A percentile compares a stretch with the other conserved stretches of the same genome.
These are phyloP conservation scores for Indri indri DNA, from an alignment of 2,113 vertebrate species.

Conservation along the genomic window DNA sequence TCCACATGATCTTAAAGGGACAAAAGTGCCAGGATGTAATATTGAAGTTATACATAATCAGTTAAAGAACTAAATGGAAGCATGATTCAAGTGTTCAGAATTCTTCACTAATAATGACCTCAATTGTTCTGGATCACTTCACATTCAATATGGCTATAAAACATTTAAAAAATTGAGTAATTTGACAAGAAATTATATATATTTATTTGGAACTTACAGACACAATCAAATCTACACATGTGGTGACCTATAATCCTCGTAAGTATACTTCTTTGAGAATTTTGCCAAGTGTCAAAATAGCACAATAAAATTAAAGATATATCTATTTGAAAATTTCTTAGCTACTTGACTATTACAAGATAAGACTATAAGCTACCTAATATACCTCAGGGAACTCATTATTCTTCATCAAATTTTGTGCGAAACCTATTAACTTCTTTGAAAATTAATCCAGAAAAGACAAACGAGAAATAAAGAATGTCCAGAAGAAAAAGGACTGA, in stretches of 20 bases:
- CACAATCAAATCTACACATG: not conserved
- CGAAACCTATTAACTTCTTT: not conserved
- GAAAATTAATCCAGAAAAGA: slow-evolving; percentile 35
- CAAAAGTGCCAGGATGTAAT: not conserved
- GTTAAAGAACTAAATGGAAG: slow-evolving; percentile 1
- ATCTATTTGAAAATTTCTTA: not conserved
- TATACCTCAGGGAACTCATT: not conserved
- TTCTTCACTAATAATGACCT: slow-evolving; percentile 13
- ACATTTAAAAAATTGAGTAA: not conserved
- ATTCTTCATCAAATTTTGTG: slow-evolving; percentile 8
- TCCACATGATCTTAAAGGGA: not conserved
- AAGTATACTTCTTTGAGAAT: not conserved
- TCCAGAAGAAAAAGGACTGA: not conserved
- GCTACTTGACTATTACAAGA: not conserved
- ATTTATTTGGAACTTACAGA: not conserved
- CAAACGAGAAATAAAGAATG: not conserved
- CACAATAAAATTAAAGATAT: slow-evolving; percentile 30
- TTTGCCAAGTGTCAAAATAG: not conserved
- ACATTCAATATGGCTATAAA: not conserved
- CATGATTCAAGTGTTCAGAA: not conserved
- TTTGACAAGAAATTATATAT: not conserved
- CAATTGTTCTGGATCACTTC: not conserved
- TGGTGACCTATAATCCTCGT: not conserved
- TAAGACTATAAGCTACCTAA: not conserved
- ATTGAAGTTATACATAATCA: slow-evolving; percentile 17